phyloP scores from a whole-genome alignment of 2,113 vertebrate genomes.

The Nannobrachium achirus region DNA sequence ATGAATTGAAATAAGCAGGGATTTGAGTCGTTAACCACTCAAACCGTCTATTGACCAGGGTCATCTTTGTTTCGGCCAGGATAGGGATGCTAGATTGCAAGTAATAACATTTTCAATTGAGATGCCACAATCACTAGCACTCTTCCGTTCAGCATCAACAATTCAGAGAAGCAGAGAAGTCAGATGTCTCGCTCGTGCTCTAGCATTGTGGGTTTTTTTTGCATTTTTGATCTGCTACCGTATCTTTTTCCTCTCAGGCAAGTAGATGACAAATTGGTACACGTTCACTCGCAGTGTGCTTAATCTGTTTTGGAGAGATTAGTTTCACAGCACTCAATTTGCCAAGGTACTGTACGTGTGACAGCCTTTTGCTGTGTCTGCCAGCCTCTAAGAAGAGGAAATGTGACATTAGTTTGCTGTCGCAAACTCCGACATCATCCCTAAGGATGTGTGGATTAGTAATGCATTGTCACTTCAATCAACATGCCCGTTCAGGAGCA shows the following conservation, averaged over 20 bases:
- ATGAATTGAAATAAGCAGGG: no score
- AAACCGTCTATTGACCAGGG: no score
- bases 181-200: slow-evolving; percentile 12
- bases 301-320: slow-evolving; percentile 55
- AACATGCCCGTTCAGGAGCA: background rate
- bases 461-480: slow-evolving; percentile 31
- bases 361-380: slow-evolving; percentile 18
- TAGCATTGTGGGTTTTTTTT: slow-evolving; percentile 37
- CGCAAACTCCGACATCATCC: slow-evolving; percentile 16
- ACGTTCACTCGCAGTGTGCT: slow-evolving; percentile 27
- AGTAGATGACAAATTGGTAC: slow-evolving; percentile 31
- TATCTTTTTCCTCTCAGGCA: slow-evolving; percentile 27
- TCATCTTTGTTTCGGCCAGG: no score
- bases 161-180: slow-evolving; percentile 8
- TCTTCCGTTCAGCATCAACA: slow-evolving; percentile 20
- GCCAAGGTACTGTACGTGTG: slow-evolving; percentile 18
- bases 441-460: slow-evolving; percentile 32
- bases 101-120: slow-evolving; percentile 12
- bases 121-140: slow-evolving; percentile 12
- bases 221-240: slow-evolving; percentile 9
- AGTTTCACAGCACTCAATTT: slow-evolving; percentile 36
- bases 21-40: no score
- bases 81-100: no score
- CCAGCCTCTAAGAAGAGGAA: slow-evolving; percentile 27
- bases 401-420: slow-evolving; percentile 35